Evolutionary conservation across 2,888 invertebrate genomes (phyloP), one percentile per base, ranked within the genome.

Genomic region (Orthosia cruda): DNA sequence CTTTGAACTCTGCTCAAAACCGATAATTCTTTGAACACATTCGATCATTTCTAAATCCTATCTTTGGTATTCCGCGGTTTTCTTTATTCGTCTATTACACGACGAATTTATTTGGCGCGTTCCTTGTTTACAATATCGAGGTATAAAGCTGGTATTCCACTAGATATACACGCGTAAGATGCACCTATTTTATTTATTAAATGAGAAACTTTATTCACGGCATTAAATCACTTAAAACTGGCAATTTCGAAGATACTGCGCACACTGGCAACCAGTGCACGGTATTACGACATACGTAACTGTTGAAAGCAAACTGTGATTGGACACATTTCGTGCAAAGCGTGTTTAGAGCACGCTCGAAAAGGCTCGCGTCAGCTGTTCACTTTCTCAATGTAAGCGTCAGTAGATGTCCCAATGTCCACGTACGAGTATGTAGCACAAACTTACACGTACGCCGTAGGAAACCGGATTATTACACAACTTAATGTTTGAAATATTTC

Each of bases 401-500:
- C 65, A 13, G 55, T 69, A 71, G 55, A 40, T 54, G 55, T 80
- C 45, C 23, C 18, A 20, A 61, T 47, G 67, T 32, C 54, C 85
- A 40, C 32, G 18, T 66, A n/a, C n/a, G n/a, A n/a, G n/a, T n/a
- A 57, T 23, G 71, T 70, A 55, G 57, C 52, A 40, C 59, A 59
- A 59, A 65, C 54, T 52, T 64, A 52, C 47, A 54, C 55, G 20
- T 61, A 45, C 45, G 63, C 47, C n/a, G 50, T 47, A 50, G 57
- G 40, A 65, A 61, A 73, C 49, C 55, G 32, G 20, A 49, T 67
- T 78, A 83, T 77, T 80, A 86, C 67, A 62, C 73, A 76, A 81
- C 79, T 71, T 74, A 83, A 81, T 81, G 86, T 72, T 74, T 50
- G 59, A 83, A 86, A 86, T 86, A 86, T 86, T 87, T 86, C 84